Percentiles rank a stretch among this genome's conserved stretches.
Conservation (phyloP, 1,140 invertebrate genomes). For the Drosophila carrolli region DNA sequence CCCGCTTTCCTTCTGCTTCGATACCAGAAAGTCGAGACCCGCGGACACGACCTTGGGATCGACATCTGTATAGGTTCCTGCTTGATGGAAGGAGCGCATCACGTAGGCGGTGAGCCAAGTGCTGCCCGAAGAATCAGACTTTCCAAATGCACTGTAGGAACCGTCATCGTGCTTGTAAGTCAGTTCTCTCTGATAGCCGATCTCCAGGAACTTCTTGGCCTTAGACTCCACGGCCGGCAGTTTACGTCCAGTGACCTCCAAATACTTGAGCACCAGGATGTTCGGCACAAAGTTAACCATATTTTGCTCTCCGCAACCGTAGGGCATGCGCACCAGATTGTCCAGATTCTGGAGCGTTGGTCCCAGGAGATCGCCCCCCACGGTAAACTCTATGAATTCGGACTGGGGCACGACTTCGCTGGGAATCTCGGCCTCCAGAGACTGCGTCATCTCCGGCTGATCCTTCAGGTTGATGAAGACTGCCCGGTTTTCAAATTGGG, state of each 20-base stretch:
- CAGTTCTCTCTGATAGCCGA: conserved; percentile 96
- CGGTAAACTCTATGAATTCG: conserved; percentile 89
- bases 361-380: conserved; percentile 91
- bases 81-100: conserved; percentile 93
- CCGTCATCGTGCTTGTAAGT: conserved; percentile 95
- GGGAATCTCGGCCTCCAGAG: conserved; percentile 89
- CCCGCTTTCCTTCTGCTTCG: conserved; percentile 87
- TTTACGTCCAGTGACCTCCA: conserved; percentile 71
- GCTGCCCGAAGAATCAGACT: conserved; percentile 90
- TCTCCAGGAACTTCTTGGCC: conserved; percentile 91
- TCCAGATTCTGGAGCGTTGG: conserved; percentile 91
- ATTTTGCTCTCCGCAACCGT: conserved; percentile 97
- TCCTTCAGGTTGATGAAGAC: conserved; percentile 90
- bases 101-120: conserved; percentile 98
- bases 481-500: conserved; percentile 91
- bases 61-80: conserved; percentile 91
- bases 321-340: conserved; percentile 92
- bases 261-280: conserved; percentile 93
- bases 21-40: conserved; percentile 92
- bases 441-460: conserved; percentile 84
- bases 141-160: conserved; percentile 97
- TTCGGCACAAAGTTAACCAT: conserved; percentile 97
- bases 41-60: conserved; percentile 90
- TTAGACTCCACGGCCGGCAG: conserved; percentile 84
- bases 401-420: conserved; percentile 90